Evolutionary conservation across 2,888 invertebrate species (phyloP).

Genomic region (Leptopilina syphax): DNA sequence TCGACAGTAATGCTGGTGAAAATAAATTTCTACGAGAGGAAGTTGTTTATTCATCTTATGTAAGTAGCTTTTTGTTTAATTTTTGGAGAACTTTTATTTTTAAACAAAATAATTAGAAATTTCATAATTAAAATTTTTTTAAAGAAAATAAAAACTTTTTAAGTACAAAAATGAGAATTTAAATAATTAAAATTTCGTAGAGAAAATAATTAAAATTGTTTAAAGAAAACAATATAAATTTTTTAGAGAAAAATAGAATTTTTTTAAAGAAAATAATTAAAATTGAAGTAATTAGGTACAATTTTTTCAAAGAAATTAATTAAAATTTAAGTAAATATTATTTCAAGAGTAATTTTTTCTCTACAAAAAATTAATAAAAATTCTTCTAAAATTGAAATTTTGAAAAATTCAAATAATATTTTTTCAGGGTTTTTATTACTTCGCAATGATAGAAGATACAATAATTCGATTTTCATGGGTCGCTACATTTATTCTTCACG

Average conservation of each 20-base stretch:
- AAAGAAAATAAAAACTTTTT: too few species aligned
- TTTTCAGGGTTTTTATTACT: conserved; percentile 92
- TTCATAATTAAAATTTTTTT: too few species aligned
- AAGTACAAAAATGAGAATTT: conserved; percentile 33
- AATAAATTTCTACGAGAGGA: conserved; percentile 95
- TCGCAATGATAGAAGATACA: conserved; percentile 97
- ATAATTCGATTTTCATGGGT: conserved; percentile 96
- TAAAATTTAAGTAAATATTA: too few species aligned
- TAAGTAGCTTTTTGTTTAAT: conserved; percentile 76
- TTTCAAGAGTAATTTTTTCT: too few species aligned
- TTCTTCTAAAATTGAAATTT: not conserved
- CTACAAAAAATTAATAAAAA: too few species aligned
- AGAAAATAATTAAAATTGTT: too few species aligned
- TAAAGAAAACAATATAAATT: too few species aligned
- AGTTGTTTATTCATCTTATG: conserved; percentile 95
- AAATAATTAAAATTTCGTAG: not conserved
- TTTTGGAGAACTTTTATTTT: too few species aligned
- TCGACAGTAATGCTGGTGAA: conserved; percentile 94
- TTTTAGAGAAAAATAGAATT: too few species aligned
- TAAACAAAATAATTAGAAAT: too few species aligned
- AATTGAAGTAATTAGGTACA: too few species aligned
- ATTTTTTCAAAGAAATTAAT: too few species aligned
- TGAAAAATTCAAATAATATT: conserved; percentile 58
- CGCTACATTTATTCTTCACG: conserved; percentile 89
- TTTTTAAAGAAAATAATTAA: not conserved